Conservation (phyloP, 1,140 invertebrate genomes). For the Trichogramma pretiosum region DNA sequence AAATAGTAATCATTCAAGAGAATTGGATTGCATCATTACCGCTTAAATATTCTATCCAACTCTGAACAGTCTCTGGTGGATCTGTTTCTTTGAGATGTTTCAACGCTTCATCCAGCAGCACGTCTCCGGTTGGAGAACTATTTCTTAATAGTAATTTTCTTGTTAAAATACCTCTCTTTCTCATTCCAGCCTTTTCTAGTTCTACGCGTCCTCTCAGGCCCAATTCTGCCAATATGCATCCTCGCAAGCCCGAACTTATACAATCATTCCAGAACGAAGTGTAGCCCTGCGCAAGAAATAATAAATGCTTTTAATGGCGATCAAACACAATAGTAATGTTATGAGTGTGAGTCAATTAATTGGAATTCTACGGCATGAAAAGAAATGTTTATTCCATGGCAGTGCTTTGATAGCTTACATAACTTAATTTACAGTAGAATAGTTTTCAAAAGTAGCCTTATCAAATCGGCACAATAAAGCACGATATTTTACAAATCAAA, state of each 20-base stretch:
- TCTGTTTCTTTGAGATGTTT: slow-evolving; percentile 98
- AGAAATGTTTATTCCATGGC: not conserved
- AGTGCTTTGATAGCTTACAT: no score
- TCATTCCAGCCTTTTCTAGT: slow-evolving; percentile 92
- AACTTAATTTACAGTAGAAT: no score
- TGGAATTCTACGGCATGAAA: slow-evolving; percentile 1
- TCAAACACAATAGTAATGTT: no score
- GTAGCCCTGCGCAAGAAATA: slow-evolving; percentile 77
- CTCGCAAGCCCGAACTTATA: slow-evolving; percentile 96
- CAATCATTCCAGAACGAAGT: slow-evolving; percentile 99
- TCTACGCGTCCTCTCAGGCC: slow-evolving; percentile 89
- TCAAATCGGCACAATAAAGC: no score
- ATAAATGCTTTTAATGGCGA: no score
- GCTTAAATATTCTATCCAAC: slow-evolving; percentile 99
- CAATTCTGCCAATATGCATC: slow-evolving; percentile 97
- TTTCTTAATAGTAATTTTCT: slow-evolving; percentile 70
- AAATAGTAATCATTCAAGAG: not conserved
- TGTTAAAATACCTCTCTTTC: slow-evolving; percentile 79
- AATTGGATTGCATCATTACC: slow-evolving; percentile 52
- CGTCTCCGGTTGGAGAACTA: slow-evolving; percentile 94
- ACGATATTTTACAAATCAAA: no score
- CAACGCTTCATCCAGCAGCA: slow-evolving; percentile 93
- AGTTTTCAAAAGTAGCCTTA: no score
- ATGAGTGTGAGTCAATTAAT: slow-evolving; percentile 2
- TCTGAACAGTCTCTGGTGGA: slow-evolving; percentile 93